These are phyloP conservation scores for Oncorhynchus nerka DNA, from an alignment of 2,113 vertebrate genomes.

Conservation along the genomic window DNA sequence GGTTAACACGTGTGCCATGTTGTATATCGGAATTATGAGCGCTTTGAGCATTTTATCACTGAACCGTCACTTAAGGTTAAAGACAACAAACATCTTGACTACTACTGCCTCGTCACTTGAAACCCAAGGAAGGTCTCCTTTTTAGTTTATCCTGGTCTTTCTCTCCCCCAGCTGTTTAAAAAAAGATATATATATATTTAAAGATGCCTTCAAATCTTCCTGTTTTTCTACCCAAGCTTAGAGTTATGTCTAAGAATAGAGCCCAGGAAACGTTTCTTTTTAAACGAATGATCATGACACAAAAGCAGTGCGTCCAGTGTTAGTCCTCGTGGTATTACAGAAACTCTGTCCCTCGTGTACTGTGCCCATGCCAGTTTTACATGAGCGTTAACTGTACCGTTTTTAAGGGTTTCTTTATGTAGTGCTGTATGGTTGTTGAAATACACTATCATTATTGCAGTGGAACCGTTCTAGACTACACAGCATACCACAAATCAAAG, in stretches of 20 bases:
- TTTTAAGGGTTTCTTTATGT: neutral
- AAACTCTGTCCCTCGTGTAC: neutral
- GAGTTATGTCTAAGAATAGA: neutral
- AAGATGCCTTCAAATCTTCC: neutral
- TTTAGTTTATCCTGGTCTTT: neutral
- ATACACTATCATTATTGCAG: neutral
- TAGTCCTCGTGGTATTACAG: neutral
- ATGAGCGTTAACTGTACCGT: neutral
- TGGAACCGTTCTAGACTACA: neutral
- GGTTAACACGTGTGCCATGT: slow-evolving; percentile 32
- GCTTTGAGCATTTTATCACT: slow-evolving; percentile 45
- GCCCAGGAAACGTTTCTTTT: neutral
- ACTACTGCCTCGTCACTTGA: slow-evolving; percentile 62
- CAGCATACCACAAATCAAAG: neutral
- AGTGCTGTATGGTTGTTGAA: neutral
- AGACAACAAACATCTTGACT: slow-evolving; percentile 52
- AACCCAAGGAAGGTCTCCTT: slow-evolving; percentile 17
- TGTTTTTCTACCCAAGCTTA: neutral
- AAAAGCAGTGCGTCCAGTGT: slow-evolving; percentile 12
- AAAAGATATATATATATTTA: too few species aligned
- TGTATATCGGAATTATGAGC: slow-evolving; percentile 33
- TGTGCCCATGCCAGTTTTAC: neutral
- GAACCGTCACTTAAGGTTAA: slow-evolving; percentile 22
- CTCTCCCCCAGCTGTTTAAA: neutral
- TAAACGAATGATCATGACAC: neutral